Percentiles rank a stretch among this genome's conserved stretches.
Conservation (phyloP, 1,140 invertebrate species). For the Nylanderia fulva region DNA sequence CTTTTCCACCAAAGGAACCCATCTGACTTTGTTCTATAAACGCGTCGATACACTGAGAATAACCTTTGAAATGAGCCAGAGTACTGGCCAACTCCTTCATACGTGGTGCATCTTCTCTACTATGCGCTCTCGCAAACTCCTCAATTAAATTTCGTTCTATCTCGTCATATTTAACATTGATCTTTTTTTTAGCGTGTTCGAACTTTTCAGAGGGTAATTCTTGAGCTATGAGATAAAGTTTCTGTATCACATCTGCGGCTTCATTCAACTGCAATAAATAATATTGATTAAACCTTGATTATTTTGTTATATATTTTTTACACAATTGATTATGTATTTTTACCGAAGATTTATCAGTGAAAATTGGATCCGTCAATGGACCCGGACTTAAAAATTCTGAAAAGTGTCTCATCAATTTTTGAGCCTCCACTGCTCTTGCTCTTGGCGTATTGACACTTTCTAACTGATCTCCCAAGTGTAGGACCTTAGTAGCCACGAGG, state of each 20-base stretch:
- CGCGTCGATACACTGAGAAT: conserved; percentile 97
- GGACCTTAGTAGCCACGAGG: conserved; percentile 97
- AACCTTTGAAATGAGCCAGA: conserved; percentile 98
- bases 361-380: conserved; percentile 93
- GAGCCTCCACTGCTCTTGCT: conserved; percentile 96
- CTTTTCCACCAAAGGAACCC: conserved; percentile 91
- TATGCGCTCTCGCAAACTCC: conserved; percentile 96
- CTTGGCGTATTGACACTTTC: conserved; percentile 98
- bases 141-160: conserved; percentile 97
- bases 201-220: conserved; percentile 96
- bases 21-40: conserved; percentile 99
- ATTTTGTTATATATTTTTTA: not conserved
- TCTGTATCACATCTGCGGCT: conserved; percentile 99
- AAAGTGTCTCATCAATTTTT: conserved; percentile 97
- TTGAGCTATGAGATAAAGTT: conserved; percentile 97
- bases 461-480: conserved; percentile 98
- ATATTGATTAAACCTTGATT: not conserved
- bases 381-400: conserved; percentile 96
- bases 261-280: conserved; percentile 91
- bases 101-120: conserved; percentile 92
- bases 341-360: conserved; percentile 94
- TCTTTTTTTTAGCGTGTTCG: conserved; percentile 95
- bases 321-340: conserved; percentile 60
- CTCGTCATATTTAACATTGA: conserved; percentile 97
- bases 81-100: conserved; percentile 98